phyloP scores from a whole-genome alignment of 2,888 invertebrate genomes.

The Eucriotettix oculatus region DNA sequence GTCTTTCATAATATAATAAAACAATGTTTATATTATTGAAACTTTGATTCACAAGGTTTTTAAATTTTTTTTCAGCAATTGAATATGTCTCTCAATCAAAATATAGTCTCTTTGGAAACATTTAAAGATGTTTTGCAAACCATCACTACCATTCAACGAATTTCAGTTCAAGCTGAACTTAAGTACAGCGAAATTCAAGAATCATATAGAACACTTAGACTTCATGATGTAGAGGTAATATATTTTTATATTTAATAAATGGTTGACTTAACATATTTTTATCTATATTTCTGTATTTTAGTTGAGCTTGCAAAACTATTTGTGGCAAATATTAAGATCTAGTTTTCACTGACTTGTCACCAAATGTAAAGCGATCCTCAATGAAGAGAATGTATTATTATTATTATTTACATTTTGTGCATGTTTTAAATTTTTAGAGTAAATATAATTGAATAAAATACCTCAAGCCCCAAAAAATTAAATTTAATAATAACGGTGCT shows the following conservation, averaged over 20 bases:
- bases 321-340: background rate
- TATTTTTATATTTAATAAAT: background rate
- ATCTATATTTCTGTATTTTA: background rate
- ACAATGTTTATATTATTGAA: background rate
- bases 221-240: conserved; percentile 50
- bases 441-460: too few relatives aligned
- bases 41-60: conserved; percentile 2
- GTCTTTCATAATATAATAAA: too few relatives aligned
- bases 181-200: conserved; percentile 42
- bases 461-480: too few relatives aligned
- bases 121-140: conserved; percentile 75
- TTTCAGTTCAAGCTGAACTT: conserved; percentile 62
- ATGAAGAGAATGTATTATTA: background rate
- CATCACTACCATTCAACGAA: conserved; percentile 54
- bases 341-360: background rate
- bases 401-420: too few relatives aligned
- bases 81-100: conserved; percentile 46
- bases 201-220: conserved; percentile 53
- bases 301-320: background rate
- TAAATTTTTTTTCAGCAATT: conserved; percentile 27
- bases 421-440: too few relatives aligned
- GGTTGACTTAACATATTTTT: background rate
- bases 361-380: background rate
- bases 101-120: conserved; percentile 36
- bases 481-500: too few relatives aligned